phyloP scores from a whole-genome alignment of 2,888 invertebrate species.

The Pimpla rufipes region DNA sequence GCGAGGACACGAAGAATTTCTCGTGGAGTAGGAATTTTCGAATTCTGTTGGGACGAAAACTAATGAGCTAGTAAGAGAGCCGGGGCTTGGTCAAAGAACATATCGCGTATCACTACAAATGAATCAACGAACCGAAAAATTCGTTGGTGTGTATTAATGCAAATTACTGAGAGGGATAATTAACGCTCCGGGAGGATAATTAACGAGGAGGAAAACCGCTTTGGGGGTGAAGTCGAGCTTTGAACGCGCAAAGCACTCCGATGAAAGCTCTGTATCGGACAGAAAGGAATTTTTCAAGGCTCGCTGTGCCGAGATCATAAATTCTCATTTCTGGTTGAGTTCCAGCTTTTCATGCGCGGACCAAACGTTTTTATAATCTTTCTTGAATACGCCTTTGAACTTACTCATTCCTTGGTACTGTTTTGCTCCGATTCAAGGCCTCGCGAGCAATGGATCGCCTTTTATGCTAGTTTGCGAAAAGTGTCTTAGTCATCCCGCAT shows the following conservation, averaged over 20 bases:
- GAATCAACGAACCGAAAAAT: slow-evolving; percentile 21
- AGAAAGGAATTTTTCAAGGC: background rate
- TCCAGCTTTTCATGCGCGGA: slow-evolving; percentile 6
- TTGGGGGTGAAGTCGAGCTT: slow-evolving; percentile 18
- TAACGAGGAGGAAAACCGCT: slow-evolving; percentile 37
- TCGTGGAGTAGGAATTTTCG: background rate
- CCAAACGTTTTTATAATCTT: background rate
- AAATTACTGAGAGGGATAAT: slow-evolving; percentile 54
- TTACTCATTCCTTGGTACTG: background rate
- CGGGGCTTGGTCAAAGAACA: background rate
- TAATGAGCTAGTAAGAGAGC: background rate
- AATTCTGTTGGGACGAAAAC: slow-evolving; percentile 10
- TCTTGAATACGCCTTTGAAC: background rate
- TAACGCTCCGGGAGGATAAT: slow-evolving; percentile 31
- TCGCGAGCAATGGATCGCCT: background rate
- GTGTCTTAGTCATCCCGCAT: background rate
- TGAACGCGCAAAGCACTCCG: background rate
- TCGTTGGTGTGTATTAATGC: slow-evolving; percentile 36
- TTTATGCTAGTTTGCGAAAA: background rate
- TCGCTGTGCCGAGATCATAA: slow-evolving; percentile 19
- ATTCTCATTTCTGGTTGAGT: slow-evolving; percentile 24
- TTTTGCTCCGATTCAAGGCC: background rate
- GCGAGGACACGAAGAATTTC: slow-evolving; percentile 50
- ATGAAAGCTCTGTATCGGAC: slow-evolving; percentile 5
- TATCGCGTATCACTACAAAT: slow-evolving; percentile 18